Evolutionary conservation across 1,140 invertebrate genomes (phyloP).

Genomic region (Rhopalosiphum padi): DNA sequence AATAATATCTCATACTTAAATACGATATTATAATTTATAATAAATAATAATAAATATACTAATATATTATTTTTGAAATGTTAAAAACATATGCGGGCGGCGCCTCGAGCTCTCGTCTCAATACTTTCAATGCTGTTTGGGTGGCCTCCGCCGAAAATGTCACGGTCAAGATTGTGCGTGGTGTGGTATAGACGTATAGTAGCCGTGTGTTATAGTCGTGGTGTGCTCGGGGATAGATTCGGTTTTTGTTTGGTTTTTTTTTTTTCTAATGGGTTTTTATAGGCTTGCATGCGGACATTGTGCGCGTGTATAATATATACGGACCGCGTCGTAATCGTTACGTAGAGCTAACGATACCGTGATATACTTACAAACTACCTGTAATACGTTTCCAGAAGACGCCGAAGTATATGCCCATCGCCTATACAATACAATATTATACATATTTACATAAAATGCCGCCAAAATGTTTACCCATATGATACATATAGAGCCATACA

Average conservation of each 20-base stretch:
- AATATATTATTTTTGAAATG: background rate
- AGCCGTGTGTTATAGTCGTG: background rate
- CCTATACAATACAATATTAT: background rate
- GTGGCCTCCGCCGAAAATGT: conserved; percentile 45
- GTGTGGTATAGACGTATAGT: background rate
- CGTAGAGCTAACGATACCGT: background rate
- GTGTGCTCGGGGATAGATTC: background rate
- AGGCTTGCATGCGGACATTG: background rate
- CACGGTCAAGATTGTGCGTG: conserved; percentile 40
- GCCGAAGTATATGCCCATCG: background rate
- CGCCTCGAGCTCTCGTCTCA: background rate
- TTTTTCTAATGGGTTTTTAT: background rate
- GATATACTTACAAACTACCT: background rate
- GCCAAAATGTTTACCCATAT: background rate
- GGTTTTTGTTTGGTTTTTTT: background rate
- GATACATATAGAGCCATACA: background rate
- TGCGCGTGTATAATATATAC: background rate
- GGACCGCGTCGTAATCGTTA: background rate
- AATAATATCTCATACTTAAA: background rate
- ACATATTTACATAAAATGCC: background rate
- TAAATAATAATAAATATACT: background rate
- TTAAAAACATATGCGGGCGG: background rate
- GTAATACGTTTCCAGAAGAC: background rate
- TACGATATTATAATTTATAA: background rate
- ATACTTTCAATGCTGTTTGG: conserved; percentile 9